A percentile compares a stretch with the other conserved stretches of the same genome.
These are phyloP conservation scores for Pachliopta kotzebuea DNA, from an alignment of 2,888 invertebrate species.

Conservation along the genomic window DNA sequence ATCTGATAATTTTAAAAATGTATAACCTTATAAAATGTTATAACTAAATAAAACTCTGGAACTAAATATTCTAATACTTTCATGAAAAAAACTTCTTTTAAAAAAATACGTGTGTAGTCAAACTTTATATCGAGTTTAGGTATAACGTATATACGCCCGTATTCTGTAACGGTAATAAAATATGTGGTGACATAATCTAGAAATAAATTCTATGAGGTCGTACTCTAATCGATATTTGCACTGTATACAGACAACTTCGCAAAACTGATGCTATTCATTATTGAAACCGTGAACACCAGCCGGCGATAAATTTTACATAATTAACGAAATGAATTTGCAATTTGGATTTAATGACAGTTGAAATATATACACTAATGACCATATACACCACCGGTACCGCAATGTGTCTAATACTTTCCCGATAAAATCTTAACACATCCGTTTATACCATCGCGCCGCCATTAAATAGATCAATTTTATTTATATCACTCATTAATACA, in stretches of 20 bases:
- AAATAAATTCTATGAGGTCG: constrained; percentile 7
- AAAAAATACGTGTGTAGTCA: neutral
- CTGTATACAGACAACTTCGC: constrained; percentile 6
- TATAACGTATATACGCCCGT: constrained; percentile 20
- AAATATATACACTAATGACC: no score
- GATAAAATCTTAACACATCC: no score
- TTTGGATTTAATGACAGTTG: neutral
- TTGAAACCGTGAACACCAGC: neutral
- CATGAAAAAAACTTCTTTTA: no score
- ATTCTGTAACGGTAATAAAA: constrained; percentile 10
- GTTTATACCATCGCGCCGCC: no score
- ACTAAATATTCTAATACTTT: no score
- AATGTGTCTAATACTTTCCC: no score
- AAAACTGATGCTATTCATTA: neutral
- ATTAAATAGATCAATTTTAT: constrained; percentile 1
- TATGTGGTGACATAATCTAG: constrained; percentile 9
- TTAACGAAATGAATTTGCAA: neutral
- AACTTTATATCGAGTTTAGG: neutral
- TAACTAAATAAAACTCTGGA: no score
- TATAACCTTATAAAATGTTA: no score
- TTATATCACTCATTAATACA: neutral
- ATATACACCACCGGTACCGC: no score
- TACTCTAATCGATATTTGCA: constrained; percentile 19
- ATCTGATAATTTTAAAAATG: no score
- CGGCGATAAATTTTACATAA: constrained; percentile 2